Conservation (phyloP, 2,888 invertebrate species). For the Frankliniella intonsa region DNA sequence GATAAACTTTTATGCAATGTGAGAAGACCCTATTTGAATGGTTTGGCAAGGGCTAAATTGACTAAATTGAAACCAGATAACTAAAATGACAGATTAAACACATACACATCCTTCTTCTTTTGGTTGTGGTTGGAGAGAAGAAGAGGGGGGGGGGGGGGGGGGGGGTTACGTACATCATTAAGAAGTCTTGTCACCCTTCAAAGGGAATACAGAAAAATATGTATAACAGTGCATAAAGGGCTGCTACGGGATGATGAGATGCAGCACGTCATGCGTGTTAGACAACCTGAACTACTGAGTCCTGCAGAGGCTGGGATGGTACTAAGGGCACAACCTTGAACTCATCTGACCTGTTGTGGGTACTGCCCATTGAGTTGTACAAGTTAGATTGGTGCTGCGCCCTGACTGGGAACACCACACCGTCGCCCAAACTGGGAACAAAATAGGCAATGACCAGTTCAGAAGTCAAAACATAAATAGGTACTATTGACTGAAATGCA, state of each 20-base stretch:
- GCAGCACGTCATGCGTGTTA: conserved; percentile 18
- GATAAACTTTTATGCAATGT: too few relatives aligned
- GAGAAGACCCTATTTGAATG: too few relatives aligned
- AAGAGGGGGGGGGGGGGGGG: too few relatives aligned
- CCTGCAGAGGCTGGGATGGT: neutral
- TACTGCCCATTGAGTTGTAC: conserved; percentile 88
- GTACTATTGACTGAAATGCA: conserved; percentile 32
- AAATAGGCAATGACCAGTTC: conserved; percentile 10
- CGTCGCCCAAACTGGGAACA: conserved; percentile 78
- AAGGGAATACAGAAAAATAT: too few relatives aligned
- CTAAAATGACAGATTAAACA: neutral
- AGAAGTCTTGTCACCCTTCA: too few relatives aligned
- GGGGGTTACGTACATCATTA: neutral
- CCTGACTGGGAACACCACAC: conserved; percentile 78
- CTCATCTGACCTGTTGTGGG: conserved; percentile 72
- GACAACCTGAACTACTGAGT: conserved; percentile 9
- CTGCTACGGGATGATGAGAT: neutral
- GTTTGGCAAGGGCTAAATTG: too few relatives aligned
- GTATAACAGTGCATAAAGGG: too few relatives aligned
- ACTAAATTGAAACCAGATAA: too few relatives aligned
- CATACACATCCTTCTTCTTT: neutral
- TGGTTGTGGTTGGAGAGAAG: too few relatives aligned
- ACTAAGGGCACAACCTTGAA: conserved; percentile 38
- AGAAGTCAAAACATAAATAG: conserved; percentile 38
- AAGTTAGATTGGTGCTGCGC: conserved; percentile 62